A percentile compares a stretch with the other conserved stretches of the same genome.
Evolutionary conservation across 2,888 invertebrate species (phyloP).

Genomic region (Seira ritae): DNA sequence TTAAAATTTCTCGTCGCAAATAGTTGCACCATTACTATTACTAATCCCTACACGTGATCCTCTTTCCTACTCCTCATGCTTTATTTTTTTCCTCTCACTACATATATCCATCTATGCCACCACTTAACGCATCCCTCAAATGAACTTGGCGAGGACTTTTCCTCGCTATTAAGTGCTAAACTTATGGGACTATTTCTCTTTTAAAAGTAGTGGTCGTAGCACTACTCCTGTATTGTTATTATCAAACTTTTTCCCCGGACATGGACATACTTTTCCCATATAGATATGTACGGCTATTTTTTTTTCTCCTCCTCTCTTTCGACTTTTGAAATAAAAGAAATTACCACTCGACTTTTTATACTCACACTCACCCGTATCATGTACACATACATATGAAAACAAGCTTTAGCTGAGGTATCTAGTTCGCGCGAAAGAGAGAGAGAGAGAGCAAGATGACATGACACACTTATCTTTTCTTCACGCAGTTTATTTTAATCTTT

Average conservation of each 20-base stretch:
- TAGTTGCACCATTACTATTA: too few species aligned
- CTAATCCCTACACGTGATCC: too few species aligned
- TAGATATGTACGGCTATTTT: background rate
- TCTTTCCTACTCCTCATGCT: too few species aligned
- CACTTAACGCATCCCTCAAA: constrained; percentile 23
- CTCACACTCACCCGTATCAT: background rate
- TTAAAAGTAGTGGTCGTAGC: too few species aligned
- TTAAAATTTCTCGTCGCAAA: too few species aligned
- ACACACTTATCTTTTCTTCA: constrained; percentile 45
- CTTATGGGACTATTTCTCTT: background rate
- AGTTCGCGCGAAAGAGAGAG: too few species aligned
- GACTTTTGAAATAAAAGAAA: too few species aligned
- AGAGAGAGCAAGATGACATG: constrained; percentile 54
- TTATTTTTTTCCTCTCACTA: background rate
- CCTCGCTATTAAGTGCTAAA: background rate
- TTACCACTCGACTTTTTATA: background rate
- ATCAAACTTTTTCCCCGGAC: background rate
- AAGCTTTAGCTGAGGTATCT: too few species aligned
- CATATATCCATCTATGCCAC: constrained; percentile 2
- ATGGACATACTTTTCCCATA: background rate
- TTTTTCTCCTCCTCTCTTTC: background rate
- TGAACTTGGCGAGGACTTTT: background rate
- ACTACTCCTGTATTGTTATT: constrained; percentile 12
- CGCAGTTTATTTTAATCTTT: constrained; percentile 18
- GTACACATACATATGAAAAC: constrained; percentile 3